Evolutionary conservation across 1,140 invertebrate species (phyloP), one percentile per base, ranked within the genome.

Genomic region (Limonius californicus): DNA sequence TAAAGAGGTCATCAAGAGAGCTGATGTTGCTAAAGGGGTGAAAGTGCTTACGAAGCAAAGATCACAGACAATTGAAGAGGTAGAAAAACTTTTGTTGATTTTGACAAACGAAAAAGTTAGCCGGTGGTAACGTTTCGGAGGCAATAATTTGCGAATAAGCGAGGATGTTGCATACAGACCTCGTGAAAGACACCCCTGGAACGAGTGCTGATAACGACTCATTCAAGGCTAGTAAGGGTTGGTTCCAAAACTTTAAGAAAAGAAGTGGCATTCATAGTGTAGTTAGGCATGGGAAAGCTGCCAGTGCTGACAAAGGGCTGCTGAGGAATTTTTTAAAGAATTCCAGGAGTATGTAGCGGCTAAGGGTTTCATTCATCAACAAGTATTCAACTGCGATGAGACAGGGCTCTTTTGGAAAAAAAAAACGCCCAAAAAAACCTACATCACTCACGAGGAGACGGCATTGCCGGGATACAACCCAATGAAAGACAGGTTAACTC

Each of bases 351-450:
- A 77, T 21, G 73, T 79, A 57, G 59, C 72, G 65, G 66, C 73
- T 66, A 66, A 69, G 54, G 70, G 64, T 42, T 78, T 74, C 64
- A 64, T 57, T 3, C 61, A 70, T 2, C 42, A 75, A 39, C 72
- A 76, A 68, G 68, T 79, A 32, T 77, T 78, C 50, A 79, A 76
- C 59, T 65, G 67, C 54, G 71, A 78, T 61, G 74, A 78, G 63
- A 77, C 72, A 11, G 70, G 65, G 16, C 59, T 76, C 19, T 76
- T 70, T 67, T 76, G 70, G 71, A 76, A 75, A 67, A 32, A 32
- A 39, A 15, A n/a, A n/a, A n/a, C n/a, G n/a, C 32, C 30, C 12
- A 42, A 58, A 9, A 39, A 16, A 18, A 58, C 56, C n/a, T 58
- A 43, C 20, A 58, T 58, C 9, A 58, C 56, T 7, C 42, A 50